Base-by-base conservation (phyloP, 1,140 invertebrate genomes). In the Trichonephila inaurata region DNA sequence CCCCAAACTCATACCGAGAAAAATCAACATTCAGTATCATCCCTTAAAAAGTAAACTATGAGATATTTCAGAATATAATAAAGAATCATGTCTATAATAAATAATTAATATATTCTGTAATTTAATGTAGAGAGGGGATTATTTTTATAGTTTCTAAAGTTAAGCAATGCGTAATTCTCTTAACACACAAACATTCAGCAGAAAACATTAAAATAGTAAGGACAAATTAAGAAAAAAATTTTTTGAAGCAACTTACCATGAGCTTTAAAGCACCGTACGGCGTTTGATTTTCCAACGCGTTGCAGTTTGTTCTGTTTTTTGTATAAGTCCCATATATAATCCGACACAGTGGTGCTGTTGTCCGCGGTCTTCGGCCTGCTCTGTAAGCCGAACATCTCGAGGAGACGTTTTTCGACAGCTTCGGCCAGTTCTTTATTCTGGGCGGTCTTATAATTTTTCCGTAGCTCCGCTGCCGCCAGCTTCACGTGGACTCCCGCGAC, bases 281-380 rank as follows among this genome's bases (percentile, higher is more conserved):
- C 89, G n/a, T 89, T 89, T 21, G 85, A 24, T 64, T 33, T 51
- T 2, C 58, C 60, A 19, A 28, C 8, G 7, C 95, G 96, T 24
- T 88, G 21, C 21, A 87, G 83, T 19, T 88, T 61, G n/a, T 77
- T 97, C 95, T 96, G 96, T 93, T 96, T 96, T 88, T 95, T 87
- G 96, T 98, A 98, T 94, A 98, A 96, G 95, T 97, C 96, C 95
- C 97, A 97, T 96, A 98, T 97, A 88, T 97, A 97, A 94, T 97
- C 97, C 62, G 98, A 98, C 95, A 98, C 97, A 62, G 96, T 95
- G 33, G 96, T 51, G 89, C 96, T 95, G 33, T 72, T 95, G 91
- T 95, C 95, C 16, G 33, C 5, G 24, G 96, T 96, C 94, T 96
- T 96, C 7, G 97, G 97, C 95, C 97, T 96, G 94, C 96, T 96